These are phyloP conservation scores for Cebus imitator DNA, from an alignment of 2,113 vertebrate genomes.

Conservation along the genomic window DNA sequence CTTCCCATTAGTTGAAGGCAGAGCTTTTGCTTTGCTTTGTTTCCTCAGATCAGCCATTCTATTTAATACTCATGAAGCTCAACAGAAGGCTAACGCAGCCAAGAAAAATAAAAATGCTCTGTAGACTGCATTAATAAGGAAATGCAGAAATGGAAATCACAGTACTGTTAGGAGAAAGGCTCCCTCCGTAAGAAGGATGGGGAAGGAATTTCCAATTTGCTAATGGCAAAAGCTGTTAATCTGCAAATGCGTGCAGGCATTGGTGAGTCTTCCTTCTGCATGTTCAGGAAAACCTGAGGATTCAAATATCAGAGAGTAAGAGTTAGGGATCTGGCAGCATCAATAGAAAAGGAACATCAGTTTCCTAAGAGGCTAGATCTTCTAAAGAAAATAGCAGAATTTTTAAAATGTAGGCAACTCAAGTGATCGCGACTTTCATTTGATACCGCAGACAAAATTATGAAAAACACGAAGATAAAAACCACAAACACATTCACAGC, in stretches of 20 bases:
- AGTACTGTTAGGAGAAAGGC: slow-evolving; percentile 6
- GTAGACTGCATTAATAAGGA: slow-evolving; percentile 3
- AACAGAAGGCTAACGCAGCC: slow-evolving; percentile 32
- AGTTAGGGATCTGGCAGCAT: background rate
- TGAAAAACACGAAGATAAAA: background rate
- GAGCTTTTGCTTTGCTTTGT: slow-evolving; percentile 55
- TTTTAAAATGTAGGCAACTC: background rate
- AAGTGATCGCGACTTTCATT: background rate
- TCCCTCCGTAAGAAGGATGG: slow-evolving; percentile 2
- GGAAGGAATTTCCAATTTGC: slow-evolving; percentile 51
- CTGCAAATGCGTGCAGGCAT: background rate
- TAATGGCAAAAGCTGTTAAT: slow-evolving; percentile 56
- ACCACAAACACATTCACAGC: slow-evolving; percentile 19
- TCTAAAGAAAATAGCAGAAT: background rate
- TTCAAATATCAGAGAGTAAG: background rate
- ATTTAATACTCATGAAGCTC: slow-evolving; percentile 19
- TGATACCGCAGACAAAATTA: slow-evolving; percentile 7
- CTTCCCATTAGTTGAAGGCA: background rate
- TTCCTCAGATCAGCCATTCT: background rate
- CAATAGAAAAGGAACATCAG: background rate
- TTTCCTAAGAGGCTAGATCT: background rate
- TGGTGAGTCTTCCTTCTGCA: background rate
- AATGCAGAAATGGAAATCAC: slow-evolving; percentile 41
- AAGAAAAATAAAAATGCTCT: slow-evolving; percentile 55
- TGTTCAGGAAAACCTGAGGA: background rate